These are phyloP conservation scores for Lithosia quadra DNA, from an alignment of 2,888 invertebrate species.

Conservation along the genomic window DNA sequence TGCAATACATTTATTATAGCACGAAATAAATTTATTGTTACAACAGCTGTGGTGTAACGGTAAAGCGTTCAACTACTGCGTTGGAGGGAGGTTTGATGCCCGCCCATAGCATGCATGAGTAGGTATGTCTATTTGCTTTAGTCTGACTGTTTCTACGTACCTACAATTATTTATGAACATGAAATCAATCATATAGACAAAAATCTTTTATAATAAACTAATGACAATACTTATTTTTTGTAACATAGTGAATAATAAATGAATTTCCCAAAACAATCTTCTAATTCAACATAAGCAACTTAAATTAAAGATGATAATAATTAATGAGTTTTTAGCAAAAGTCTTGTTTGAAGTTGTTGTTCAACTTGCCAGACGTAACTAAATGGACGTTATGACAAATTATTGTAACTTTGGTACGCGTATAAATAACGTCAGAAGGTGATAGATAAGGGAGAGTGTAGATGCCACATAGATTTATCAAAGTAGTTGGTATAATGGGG, in stretches of 20 bases:
- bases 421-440: slow-evolving; percentile 40
- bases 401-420: slow-evolving; percentile 42
- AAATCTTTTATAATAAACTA: no score
- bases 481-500: background rate
- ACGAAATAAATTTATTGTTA: background rate
- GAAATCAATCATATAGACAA: no score
- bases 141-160: no score
- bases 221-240: no score
- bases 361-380: slow-evolving; percentile 44
- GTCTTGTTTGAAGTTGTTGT: slow-evolving; percentile 39
- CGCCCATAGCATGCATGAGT: background rate
- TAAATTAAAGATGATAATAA: slow-evolving; percentile 32
- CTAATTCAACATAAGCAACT: slow-evolving; percentile 11
- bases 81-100: no score
- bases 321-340: slow-evolving; percentile 42
- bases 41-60: background rate
- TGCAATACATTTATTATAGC: background rate
- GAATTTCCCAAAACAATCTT: background rate
- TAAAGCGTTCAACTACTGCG: no score
- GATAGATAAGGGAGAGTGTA: slow-evolving; percentile 32
- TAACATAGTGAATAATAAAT: background rate
- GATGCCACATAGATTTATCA: background rate
- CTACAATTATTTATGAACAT: no score
- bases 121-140: background rate
- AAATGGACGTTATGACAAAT: slow-evolving; percentile 51